phyloP scores from a whole-genome alignment of 2,113 vertebrate genomes.

The Hypocryptadius cinnamomeus region DNA sequence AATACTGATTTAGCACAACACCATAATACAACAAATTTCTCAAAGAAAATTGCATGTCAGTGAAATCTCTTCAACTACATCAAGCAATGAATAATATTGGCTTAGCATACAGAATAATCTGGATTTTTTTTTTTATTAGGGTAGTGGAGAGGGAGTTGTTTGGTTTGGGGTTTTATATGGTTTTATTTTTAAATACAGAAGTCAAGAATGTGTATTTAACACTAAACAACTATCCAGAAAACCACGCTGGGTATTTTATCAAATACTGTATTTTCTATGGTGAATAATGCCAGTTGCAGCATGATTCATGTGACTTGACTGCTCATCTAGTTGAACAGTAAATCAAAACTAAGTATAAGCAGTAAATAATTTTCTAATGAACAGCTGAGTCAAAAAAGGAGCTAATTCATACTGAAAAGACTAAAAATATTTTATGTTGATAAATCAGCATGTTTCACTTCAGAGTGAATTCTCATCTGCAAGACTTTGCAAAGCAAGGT shows the following conservation, averaged over 20 bases:
- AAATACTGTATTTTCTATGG: not conserved
- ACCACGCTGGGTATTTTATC: not conserved
- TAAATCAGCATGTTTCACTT: not conserved
- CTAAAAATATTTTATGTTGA: not conserved
- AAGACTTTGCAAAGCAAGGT: not conserved
- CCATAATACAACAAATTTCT: not conserved
- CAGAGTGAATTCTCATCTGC: not conserved
- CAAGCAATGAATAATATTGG: not conserved
- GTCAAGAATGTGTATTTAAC: not conserved
- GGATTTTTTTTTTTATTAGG: not conserved
- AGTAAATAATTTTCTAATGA: not conserved
- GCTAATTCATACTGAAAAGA: not conserved
- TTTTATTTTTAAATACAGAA: not conserved
- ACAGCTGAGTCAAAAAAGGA: not conserved
- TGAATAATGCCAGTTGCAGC: not conserved
- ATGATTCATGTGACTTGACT: not conserved
- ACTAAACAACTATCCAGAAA: not conserved
- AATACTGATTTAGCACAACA: not conserved
- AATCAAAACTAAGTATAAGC: not conserved
- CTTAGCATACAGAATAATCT: not conserved
- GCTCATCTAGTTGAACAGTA: not conserved
- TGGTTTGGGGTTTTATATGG: not conserved
- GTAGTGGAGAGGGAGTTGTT: not conserved
- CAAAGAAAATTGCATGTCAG: not conserved
- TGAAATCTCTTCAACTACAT: not conserved